Evolutionary conservation across 2,888 invertebrate species (phyloP).

Genomic region (Uloborus plumipes): DNA sequence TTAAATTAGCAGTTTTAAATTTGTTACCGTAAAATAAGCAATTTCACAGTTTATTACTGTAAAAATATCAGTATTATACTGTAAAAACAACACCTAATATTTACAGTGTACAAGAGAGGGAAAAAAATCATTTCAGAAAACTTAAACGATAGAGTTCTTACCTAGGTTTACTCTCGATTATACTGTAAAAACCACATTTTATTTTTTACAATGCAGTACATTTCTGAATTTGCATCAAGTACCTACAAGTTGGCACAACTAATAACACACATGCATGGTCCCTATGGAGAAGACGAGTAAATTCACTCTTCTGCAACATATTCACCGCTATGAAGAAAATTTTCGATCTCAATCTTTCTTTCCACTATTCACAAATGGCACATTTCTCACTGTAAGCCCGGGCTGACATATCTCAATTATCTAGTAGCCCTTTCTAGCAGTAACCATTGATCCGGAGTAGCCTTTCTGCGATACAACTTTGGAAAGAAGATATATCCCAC

Average conservation of each 20-base stretch:
- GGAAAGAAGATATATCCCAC: constrained; percentile 34
- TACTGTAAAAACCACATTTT: no score
- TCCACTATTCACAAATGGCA: constrained; percentile 43
- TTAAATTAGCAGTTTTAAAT: no score
- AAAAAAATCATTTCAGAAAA: no score
- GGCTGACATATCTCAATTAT: constrained; percentile 58
- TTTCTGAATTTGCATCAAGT: background rate
- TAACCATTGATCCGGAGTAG: constrained; percentile 46
- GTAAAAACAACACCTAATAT: no score
- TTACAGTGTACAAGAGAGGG: no score
- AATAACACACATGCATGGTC: constrained; percentile 24
- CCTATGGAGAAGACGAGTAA: constrained; percentile 19
- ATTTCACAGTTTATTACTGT: no score
- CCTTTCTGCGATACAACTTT: constrained; percentile 25
- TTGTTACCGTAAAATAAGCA: no score
- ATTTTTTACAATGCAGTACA: no score
- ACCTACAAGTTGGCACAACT: constrained; percentile 25
- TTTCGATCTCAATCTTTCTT: constrained; percentile 53
- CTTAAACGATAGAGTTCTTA: no score
- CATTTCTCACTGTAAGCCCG: constrained; percentile 54
- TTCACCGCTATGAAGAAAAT: constrained; percentile 22
- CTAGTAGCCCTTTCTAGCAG: constrained; percentile 33
- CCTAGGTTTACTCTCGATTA: no score
- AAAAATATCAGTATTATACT: no score
- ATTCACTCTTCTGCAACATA: constrained; percentile 23